Conservation (phyloP, 2,888 invertebrate species). For the Didymodactylos carnosus region DNA sequence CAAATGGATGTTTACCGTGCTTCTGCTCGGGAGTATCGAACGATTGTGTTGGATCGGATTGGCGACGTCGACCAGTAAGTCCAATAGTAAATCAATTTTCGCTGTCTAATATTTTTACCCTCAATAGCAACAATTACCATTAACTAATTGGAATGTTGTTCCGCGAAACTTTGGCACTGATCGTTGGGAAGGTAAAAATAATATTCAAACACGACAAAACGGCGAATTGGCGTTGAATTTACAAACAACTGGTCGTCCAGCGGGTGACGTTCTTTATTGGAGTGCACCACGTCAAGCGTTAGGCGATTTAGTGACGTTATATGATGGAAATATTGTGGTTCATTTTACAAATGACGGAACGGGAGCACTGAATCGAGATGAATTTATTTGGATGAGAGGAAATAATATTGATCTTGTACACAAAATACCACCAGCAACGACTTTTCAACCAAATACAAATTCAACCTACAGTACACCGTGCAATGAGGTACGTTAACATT, state of each 20-base stretch:
- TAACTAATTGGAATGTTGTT: neutral
- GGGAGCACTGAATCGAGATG: neutral
- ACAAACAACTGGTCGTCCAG: neutral
- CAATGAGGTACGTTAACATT: neutral
- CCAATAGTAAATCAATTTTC: neutral
- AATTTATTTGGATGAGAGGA: neutral
- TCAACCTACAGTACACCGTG: neutral
- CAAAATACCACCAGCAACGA: neutral
- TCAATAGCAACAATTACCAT: neutral
- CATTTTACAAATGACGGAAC: neutral
- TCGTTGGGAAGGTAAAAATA: neutral
- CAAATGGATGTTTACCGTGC: conserved; percentile 8
- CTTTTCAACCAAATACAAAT: neutral
- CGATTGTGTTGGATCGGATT: neutral
- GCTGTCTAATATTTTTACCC: neutral
- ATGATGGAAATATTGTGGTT: neutral
- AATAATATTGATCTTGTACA: neutral
- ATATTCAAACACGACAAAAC: neutral
- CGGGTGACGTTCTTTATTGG: neutral
- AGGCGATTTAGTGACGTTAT: neutral
- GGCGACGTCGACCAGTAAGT: neutral
- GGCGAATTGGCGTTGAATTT: neutral
- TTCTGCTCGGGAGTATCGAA: conserved; percentile 11
- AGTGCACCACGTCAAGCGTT: neutral
- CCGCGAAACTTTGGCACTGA: neutral